phyloP scores from a whole-genome alignment of 2,888 invertebrate genomes.

The Troides oblongomaculatus region DNA sequence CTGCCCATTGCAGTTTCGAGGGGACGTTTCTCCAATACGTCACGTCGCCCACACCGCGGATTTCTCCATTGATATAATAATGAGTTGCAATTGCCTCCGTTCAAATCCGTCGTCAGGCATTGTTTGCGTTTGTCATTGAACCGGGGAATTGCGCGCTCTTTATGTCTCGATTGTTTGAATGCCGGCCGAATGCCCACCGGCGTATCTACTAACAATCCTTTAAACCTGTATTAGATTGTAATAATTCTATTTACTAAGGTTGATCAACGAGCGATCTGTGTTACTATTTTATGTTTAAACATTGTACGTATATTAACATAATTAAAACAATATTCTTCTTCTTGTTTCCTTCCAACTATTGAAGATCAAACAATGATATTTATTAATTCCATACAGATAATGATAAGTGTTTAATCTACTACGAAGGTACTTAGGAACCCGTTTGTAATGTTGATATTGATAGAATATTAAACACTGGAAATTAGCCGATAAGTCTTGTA shows the following conservation, averaged over 20 bases:
- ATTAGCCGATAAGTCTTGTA: too few relatives aligned
- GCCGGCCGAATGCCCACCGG: slow-evolving; percentile 41
- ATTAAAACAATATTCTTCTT: too few relatives aligned
- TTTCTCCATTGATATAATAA: slow-evolving; percentile 72
- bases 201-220: slow-evolving; percentile 25
- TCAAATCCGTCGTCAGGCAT: slow-evolving; percentile 53
- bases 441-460: slow-evolving; percentile 8
- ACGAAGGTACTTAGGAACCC: slow-evolving; percentile 6
- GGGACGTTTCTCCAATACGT: slow-evolving; percentile 53
- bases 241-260: background rate
- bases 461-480: background rate
- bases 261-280: background rate
- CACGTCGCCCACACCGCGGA: slow-evolving; percentile 61
- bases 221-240: background rate
- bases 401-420: slow-evolving; percentile 13
- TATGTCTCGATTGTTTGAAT: slow-evolving; percentile 45
- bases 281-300: background rate
- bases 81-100: slow-evolving; percentile 58
- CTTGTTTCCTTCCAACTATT: too few relatives aligned
- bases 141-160: slow-evolving; percentile 53
- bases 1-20: slow-evolving; percentile 44
- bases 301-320: too few relatives aligned
- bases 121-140: slow-evolving; percentile 69
- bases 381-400: too few relatives aligned
- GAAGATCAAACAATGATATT: too few relatives aligned